Conservation (phyloP, 2,888 invertebrate genomes). For the Marronus borbonicus region DNA sequence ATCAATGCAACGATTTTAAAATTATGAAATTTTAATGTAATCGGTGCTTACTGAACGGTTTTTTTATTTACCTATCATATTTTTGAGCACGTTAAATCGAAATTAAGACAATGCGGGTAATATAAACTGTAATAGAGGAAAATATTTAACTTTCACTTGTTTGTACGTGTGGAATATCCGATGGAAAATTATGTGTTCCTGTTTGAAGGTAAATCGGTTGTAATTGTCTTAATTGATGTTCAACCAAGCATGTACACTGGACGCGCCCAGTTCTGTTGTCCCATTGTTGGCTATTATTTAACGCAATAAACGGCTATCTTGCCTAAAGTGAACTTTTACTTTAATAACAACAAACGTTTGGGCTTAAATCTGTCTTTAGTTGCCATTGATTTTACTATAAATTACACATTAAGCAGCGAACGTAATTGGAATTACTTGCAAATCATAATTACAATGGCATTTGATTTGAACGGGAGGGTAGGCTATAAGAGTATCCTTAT, state of each 20-base stretch:
- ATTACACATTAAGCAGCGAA: too few relatives aligned
- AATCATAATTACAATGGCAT: too few relatives aligned
- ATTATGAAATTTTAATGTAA: not conserved
- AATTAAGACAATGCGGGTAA: not conserved
- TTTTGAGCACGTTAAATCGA: not conserved
- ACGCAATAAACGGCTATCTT: not conserved
- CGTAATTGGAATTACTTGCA: too few relatives aligned
- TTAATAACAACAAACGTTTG: not conserved
- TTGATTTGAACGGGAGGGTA: too few relatives aligned
- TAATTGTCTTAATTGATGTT: conserved; percentile 17
- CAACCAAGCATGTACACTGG: not conserved
- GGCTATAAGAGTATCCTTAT: too few relatives aligned
- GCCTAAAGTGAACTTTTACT: not conserved
- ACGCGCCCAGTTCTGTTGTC: not conserved
- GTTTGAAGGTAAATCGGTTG: not conserved
- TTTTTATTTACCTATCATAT: not conserved
- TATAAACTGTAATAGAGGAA: not conserved
- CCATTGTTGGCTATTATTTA: not conserved
- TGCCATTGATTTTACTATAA: too few relatives aligned
- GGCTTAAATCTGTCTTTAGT: too few relatives aligned
- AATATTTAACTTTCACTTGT: conserved; percentile 11
- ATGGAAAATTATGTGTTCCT: conserved; percentile 2
- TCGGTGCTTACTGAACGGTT: not conserved
- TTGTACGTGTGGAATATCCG: not conserved
- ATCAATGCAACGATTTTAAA: not conserved